These are phyloP conservation scores for Istiophorus platypterus DNA, from an alignment of 2,113 vertebrate species.

Conservation along the genomic window DNA sequence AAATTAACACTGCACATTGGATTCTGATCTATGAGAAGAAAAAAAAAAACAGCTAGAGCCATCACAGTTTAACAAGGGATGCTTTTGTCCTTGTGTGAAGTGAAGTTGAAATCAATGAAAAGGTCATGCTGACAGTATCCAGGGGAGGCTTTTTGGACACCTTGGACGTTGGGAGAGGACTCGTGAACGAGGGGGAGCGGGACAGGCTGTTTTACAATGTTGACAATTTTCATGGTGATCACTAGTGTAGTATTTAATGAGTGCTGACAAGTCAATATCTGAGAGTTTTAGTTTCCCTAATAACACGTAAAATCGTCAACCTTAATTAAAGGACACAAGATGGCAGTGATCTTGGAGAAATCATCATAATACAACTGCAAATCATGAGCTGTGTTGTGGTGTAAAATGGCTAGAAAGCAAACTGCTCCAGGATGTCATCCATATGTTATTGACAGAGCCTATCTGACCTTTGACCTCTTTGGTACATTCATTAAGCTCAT, in stretches of 20 bases:
- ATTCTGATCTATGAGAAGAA: constrained; percentile 38
- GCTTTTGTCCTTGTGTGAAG: constrained; percentile 43
- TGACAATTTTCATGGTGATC: background rate
- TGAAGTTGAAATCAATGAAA: constrained; percentile 64
- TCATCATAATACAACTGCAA: background rate
- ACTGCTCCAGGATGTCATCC: background rate
- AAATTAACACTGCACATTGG: constrained; percentile 5
- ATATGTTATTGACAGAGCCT: background rate
- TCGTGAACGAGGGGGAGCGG: background rate
- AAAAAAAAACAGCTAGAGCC: background rate
- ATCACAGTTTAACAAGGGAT: constrained; percentile 41
- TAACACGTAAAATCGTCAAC: constrained; percentile 6
- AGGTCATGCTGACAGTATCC: constrained; percentile 37
- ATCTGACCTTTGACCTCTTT: constrained; percentile 38
- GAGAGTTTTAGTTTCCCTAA: background rate
- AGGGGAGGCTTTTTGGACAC: background rate
- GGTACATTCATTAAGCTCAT: background rate
- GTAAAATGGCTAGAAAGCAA: background rate
- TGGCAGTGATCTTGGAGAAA: background rate
- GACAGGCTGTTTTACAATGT: background rate
- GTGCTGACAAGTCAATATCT: background rate
- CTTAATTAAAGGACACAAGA: background rate
- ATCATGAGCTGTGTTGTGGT: background rate
- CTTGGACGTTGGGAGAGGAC: background rate
- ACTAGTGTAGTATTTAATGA: background rate